Base-by-base conservation (phyloP, 2,888 invertebrate genomes). In the Thymelicus acteon region DNA sequence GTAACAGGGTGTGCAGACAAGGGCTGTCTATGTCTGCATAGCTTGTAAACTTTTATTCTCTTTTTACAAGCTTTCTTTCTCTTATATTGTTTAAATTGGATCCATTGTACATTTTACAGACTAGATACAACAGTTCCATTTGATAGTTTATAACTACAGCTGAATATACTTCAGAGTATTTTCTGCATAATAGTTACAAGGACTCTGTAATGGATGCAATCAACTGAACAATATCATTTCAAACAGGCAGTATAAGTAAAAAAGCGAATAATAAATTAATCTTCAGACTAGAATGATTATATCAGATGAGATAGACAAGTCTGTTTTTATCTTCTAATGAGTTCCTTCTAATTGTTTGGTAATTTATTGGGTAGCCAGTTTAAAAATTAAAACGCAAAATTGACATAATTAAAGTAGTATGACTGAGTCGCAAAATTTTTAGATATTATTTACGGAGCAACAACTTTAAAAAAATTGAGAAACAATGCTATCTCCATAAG, bases 201-300 rank as follows among this genome's bases (percentile, higher is more conserved):
- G 7, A 4, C 24, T 54, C 19, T 54, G 54, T 54, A 54, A 54
- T 54, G 10, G 8, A 52, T 52, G 12, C 54, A 39, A 62, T 10
- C 48, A 37, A 60, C 40, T 19, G 37, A 60, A 49, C 47, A 60
- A 60, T 44, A 57, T 47, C 15, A 12, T 44, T 52, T 72, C 75
- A 73, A 72, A 72, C 60, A 69, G 71, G 67, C 62, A 69, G 73
- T 73, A 75, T 67, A 39, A 63, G 63, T 71, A 69, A 72, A 71
- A 72, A 60, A 74, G 74, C 72, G 72, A 72, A 73, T 67, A 75
- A 77, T 72, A 79, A 77, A 77, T 76, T 75, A 74, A 74, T 71
- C 71, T 74, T 74, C 74, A 75, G 81, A 81, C 81, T 82, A 82
- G 81, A 81, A 76, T 62, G 71, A 78, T 72, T 70, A 79, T 64